A percentile compares a stretch with the other conserved stretches of the same genome.
These are phyloP conservation scores for Chelonoidis abingdonii DNA, from an alignment of 2,113 vertebrate genomes.

Conservation along the genomic window DNA sequence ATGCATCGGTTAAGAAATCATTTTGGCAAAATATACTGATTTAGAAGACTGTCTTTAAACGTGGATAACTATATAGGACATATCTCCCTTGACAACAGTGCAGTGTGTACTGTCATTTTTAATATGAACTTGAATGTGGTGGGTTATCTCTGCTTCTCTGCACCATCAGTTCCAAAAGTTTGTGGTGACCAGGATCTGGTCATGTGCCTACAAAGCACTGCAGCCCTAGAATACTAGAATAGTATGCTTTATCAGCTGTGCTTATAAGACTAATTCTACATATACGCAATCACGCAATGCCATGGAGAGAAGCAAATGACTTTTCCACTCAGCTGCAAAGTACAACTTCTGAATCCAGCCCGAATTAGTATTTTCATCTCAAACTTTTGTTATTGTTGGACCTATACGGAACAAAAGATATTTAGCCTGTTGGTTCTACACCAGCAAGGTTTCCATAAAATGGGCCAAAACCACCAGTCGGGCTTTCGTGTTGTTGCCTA, in stretches of 20 bases:
- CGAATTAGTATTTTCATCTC: not conserved
- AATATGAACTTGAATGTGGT: fast-evolving
- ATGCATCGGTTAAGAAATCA: not conserved
- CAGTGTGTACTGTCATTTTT: not conserved
- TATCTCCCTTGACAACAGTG: not conserved
- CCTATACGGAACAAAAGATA: slow-evolving; percentile 45
- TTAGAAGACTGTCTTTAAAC: not conserved
- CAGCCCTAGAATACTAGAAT: not conserved
- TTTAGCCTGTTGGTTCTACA: slow-evolving; percentile 26
- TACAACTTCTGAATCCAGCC: not conserved
- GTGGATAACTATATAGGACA: not conserved
- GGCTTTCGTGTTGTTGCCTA: slow-evolving; percentile 48
- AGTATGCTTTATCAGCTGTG: not conserved
- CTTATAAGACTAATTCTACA: not conserved
- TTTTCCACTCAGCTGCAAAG: not conserved
- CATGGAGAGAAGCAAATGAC: not conserved
- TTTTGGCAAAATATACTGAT: not conserved
- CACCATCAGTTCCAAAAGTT: not conserved
- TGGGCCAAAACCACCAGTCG: slow-evolving; percentile 20
- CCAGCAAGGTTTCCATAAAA: not conserved
- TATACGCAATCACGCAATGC: fast-evolving
- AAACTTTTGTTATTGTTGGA: slow-evolving; percentile 12
- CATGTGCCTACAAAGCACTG: not conserved
- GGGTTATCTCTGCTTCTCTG: not conserved
- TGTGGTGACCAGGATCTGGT: fast-evolving